Evolutionary conservation across 2,888 invertebrate genomes (phyloP).

Genomic region (Tinea pellionella): DNA sequence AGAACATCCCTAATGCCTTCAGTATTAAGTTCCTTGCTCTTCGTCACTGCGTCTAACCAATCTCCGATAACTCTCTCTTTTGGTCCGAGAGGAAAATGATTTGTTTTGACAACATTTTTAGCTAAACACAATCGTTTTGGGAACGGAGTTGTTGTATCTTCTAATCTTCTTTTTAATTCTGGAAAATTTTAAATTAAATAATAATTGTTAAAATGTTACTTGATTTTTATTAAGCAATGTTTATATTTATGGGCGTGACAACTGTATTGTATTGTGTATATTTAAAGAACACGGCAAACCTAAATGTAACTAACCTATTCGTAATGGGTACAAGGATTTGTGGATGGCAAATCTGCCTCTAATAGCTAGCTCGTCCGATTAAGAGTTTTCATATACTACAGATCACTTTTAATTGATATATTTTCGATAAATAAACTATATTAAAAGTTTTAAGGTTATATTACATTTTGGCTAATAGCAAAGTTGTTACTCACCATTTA

Average conservation of each 20-base stretch:
- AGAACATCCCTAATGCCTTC: slow-evolving; percentile 40
- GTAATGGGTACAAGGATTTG: no score
- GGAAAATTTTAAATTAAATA: slow-evolving; percentile 21
- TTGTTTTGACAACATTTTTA: slow-evolving; percentile 57
- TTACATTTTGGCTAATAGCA: not conserved
- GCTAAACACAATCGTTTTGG: slow-evolving; percentile 65
- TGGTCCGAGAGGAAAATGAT: slow-evolving; percentile 53
- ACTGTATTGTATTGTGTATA: no score
- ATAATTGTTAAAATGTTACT: not conserved
- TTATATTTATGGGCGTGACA: no score
- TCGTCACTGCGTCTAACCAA: slow-evolving; percentile 49
- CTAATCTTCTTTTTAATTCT: slow-evolving; percentile 60
- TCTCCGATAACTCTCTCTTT: slow-evolving; percentile 62
- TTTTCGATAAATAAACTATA: no score
- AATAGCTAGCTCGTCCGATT: no score
- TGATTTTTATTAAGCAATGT: no score
- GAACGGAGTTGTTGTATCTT: slow-evolving; percentile 46
- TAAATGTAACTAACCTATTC: no score
- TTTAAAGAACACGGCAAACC: no score
- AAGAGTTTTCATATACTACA: no score
- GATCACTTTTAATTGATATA: no score
- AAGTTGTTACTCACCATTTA: slow-evolving; percentile 38
- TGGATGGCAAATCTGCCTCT: no score
- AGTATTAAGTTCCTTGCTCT: slow-evolving; percentile 32
- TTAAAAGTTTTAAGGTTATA: no score